Percentiles rank a stretch among this genome's conserved stretches.
These are phyloP conservation scores for Neodiprion virginianus DNA, from an alignment of 1,140 invertebrate genomes.

Conservation along the genomic window DNA sequence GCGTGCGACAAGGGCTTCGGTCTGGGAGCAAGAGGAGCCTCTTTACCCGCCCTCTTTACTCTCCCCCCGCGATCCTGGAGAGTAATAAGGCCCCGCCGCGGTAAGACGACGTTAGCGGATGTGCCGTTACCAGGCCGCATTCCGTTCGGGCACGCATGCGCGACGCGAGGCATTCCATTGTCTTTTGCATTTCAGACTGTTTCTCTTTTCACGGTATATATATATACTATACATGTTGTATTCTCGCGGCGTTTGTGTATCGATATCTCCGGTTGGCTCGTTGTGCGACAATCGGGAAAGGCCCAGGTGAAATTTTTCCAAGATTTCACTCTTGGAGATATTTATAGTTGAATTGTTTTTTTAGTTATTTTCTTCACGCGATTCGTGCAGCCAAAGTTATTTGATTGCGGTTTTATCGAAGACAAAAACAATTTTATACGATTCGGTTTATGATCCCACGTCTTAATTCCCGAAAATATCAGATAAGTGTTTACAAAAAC, in stretches of 20 bases:
- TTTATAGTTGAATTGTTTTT: too few species aligned
- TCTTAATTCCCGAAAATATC: too few species aligned
- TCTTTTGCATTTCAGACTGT: conserved; percentile 49
- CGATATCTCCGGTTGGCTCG: background rate
- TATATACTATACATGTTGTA: too few species aligned
- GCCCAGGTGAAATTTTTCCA: too few species aligned
- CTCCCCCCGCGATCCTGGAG: conserved; percentile 18
- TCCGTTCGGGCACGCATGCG: conserved; percentile 55
- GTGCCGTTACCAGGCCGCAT: conserved; percentile 59
- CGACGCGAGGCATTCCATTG: conserved; percentile 57
- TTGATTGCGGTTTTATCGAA: too few species aligned
- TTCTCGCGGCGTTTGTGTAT: background rate
- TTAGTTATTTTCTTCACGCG: too few species aligned
- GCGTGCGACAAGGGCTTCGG: conserved; percentile 16
- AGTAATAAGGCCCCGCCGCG: conserved; percentile 48
- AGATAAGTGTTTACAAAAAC: too few species aligned
- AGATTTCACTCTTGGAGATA: too few species aligned
- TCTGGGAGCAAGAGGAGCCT: background rate
- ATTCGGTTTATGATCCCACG: too few species aligned
- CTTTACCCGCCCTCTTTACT: background rate
- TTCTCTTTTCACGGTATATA: conserved; percentile 9
- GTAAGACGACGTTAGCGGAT: conserved; percentile 47
- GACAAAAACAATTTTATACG: too few species aligned
- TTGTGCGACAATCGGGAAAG: too few species aligned
- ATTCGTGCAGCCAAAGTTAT: too few species aligned